Conservation (phyloP, 2,888 invertebrate species). For the Priocnemis perturbator region DNA sequence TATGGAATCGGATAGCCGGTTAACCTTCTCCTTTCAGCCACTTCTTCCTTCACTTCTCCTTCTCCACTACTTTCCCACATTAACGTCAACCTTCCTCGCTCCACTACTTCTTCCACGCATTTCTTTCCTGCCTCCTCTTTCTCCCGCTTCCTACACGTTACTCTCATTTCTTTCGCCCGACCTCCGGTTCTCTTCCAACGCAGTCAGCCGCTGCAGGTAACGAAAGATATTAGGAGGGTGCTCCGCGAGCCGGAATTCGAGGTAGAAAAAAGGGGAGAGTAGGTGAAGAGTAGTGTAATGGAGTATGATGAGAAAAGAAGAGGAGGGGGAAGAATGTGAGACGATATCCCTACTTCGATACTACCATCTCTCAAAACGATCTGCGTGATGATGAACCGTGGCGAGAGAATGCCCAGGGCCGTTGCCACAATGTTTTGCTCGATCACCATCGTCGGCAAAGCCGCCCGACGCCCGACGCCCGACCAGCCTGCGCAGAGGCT, state of each 20-base stretch:
- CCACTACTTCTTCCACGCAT: slow-evolving; percentile 7
- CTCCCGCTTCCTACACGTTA: not conserved
- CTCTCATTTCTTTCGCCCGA: too few species aligned
- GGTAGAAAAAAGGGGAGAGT: slow-evolving; percentile 5
- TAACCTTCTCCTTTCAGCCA: slow-evolving; percentile 40
- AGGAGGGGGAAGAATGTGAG: slow-evolving; percentile 59
- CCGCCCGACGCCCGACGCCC: too few species aligned
- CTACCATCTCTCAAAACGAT: slow-evolving; percentile 44
- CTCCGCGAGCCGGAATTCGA: slow-evolving; percentile 10
- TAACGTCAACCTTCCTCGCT: slow-evolving; percentile 21
- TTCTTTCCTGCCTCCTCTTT: too few species aligned
- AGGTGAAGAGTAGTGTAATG: slow-evolving; percentile 39
- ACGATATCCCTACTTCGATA: slow-evolving; percentile 55
- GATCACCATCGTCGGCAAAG: slow-evolving; percentile 71
- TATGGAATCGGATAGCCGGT: slow-evolving; percentile 57
- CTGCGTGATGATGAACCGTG: slow-evolving; percentile 64
- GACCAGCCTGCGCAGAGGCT: slow-evolving; percentile 37
- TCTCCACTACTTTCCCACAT: slow-evolving; percentile 22
- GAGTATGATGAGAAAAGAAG: slow-evolving; percentile 37
- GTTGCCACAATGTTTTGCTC: slow-evolving; percentile 73
- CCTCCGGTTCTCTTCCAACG: not conserved
- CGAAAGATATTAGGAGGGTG: slow-evolving; percentile 24
- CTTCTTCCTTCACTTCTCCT: slow-evolving; percentile 9
- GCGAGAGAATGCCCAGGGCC: slow-evolving; percentile 60
- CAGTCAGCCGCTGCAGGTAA: slow-evolving; percentile 24